phyloP scores from a whole-genome alignment of 1,140 invertebrate genomes.

The Dendroctonus ponderosae region DNA sequence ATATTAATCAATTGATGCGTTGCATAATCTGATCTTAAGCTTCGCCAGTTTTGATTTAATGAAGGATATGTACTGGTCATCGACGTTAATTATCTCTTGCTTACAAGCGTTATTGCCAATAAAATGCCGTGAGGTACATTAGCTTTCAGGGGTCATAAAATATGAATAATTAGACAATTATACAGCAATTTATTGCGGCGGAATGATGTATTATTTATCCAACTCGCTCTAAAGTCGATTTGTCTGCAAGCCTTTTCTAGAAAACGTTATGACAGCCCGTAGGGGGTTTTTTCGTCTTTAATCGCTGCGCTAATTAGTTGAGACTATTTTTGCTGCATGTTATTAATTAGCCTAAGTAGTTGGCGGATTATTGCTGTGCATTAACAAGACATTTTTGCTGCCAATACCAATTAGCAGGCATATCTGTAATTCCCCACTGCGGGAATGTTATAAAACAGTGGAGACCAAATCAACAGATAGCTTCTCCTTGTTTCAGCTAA shows the following conservation, averaged over 20 bases:
- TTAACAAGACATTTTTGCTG: no score
- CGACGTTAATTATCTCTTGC: not conserved
- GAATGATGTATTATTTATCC: conserved; percentile 16
- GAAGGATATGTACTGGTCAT: not conserved
- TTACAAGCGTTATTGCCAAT: not conserved
- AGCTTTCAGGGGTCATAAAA: conserved; percentile 4
- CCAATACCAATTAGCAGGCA: no score
- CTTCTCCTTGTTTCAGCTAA: conserved; percentile 40
- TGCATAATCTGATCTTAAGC: no score
- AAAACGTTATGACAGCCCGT: no score
- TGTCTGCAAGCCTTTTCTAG: not conserved
- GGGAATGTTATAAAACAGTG: no score
- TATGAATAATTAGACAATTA: conserved; percentile 16
- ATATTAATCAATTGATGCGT: no score
- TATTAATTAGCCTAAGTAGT: no score
- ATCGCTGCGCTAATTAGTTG: no score
- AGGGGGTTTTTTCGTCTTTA: no score
- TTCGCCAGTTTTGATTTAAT: not conserved
- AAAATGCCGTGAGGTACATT: not conserved
- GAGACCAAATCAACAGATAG: not conserved
- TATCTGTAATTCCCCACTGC: no score
- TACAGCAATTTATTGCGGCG: conserved; percentile 8
- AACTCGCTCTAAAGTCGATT: conserved; percentile 7
- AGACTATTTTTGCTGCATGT: no score
- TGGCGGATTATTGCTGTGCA: no score